Evolutionary conservation across 1,140 invertebrate genomes (phyloP).

Genomic region (Drosophila mauritiana): DNA sequence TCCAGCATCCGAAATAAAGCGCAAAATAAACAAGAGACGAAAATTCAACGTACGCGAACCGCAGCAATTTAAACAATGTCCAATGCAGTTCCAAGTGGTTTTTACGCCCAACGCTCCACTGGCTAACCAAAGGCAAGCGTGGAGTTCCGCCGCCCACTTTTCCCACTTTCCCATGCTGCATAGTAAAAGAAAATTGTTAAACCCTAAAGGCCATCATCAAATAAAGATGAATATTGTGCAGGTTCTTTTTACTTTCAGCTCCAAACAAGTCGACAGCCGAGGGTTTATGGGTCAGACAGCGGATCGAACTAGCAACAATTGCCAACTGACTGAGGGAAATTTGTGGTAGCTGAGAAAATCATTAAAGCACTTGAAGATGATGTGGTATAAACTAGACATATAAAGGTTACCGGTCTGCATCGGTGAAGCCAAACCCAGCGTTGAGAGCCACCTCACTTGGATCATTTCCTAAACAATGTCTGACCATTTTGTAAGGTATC

Average conservation of each 20-base stretch:
- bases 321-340: slow-evolving; percentile 26
- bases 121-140: slow-evolving; percentile 35
- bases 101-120: slow-evolving; percentile 59
- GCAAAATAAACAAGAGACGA: slow-evolving; percentile 71
- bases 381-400: too few species aligned
- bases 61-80: slow-evolving; percentile 81
- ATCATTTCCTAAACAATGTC: slow-evolving; percentile 1
- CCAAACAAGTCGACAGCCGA: slow-evolving; percentile 44
- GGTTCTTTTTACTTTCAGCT: slow-evolving; percentile 41
- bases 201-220: slow-evolving; percentile 68
- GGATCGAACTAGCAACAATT: slow-evolving; percentile 33
- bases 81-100: slow-evolving; percentile 78
- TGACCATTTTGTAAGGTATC: slow-evolving; percentile 14
- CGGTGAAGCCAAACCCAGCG: too few species aligned
- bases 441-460: background rate
- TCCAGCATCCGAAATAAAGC: slow-evolving; percentile 64
- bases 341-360: slow-evolving; percentile 25
- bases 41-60: slow-evolving; percentile 79
- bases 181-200: slow-evolving; percentile 61
- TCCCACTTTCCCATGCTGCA: slow-evolving; percentile 27
- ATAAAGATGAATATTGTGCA: slow-evolving; percentile 72
- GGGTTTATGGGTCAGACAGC: slow-evolving; percentile 39
- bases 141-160: slow-evolving; percentile 25
- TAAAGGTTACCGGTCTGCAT: background rate
- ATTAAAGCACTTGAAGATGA: background rate